Conservation (phyloP, 2,888 invertebrate genomes). For the Plebejus anna region DNA sequence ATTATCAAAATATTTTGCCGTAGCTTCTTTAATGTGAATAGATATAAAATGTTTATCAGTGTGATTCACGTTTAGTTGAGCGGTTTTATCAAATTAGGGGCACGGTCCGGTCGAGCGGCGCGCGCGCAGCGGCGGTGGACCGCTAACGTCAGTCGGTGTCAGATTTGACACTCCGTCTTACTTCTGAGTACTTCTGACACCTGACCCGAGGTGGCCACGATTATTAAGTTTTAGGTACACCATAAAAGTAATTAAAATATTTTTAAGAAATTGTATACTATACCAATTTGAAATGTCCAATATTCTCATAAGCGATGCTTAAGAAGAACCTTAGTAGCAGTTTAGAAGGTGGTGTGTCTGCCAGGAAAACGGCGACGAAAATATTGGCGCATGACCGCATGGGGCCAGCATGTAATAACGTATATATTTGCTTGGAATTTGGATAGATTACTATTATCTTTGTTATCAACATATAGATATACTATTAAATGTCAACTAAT, state of each 20-base stretch:
- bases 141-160: constrained; percentile 15
- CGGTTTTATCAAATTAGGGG: constrained; percentile 8
- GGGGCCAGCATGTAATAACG: too few species aligned
- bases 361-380: constrained; percentile 28
- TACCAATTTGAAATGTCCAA: too few species aligned
- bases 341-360: neutral
- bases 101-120: constrained; percentile 13
- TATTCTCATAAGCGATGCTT: too few species aligned
- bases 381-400: neutral
- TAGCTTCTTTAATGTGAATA: neutral
- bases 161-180: constrained; percentile 22
- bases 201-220: constrained; percentile 39
- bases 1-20: neutral
- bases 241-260: too few species aligned
- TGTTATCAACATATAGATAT: neutral
- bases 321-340: too few species aligned
- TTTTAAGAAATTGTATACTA: too few species aligned
- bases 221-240: neutral
- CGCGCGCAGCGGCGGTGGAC: neutral
- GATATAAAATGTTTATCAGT: neutral
- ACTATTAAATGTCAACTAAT: neutral
- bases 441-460: neutral
- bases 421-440: neutral
- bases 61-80: neutral
- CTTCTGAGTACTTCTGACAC: constrained; percentile 39